Conservation (phyloP, 2,888 invertebrate species). For the Drosophila anceps region DNA sequence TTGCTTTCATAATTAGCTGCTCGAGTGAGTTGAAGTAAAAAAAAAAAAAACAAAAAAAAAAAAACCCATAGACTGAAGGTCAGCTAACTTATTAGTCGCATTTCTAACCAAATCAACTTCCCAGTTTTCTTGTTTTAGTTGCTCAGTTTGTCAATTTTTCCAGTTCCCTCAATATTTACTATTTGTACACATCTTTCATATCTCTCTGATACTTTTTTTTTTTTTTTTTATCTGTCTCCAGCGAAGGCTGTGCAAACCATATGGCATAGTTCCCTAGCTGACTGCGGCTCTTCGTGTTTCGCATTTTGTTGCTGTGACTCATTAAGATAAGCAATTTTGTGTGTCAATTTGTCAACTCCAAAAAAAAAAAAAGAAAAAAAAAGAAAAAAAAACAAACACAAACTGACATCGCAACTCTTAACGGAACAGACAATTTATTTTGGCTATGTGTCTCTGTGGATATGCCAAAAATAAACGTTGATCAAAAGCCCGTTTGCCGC, state of each 20-base stretch:
- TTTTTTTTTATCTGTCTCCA: constrained; percentile 15
- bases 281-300: constrained; percentile 2
- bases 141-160: constrained; percentile 12
- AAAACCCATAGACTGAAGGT: constrained; percentile 19
- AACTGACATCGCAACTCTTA: constrained; percentile 24
- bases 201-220: constrained; percentile 18
- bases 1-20: constrained; percentile 26
- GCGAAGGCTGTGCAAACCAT: constrained; percentile 43
- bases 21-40: constrained; percentile 16
- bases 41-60: not conserved
- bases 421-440: constrained; percentile 33
- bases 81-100: constrained; percentile 6
- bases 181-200: constrained; percentile 26
- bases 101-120: constrained; percentile 12
- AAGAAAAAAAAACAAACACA: constrained; percentile 3
- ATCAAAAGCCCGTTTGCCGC: constrained; percentile 53
- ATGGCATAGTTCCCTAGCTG: constrained; percentile 44
- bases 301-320: constrained; percentile 50
- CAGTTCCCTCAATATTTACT: constrained; percentile 15
- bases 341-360: constrained; percentile 73
- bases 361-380: constrained; percentile 4
- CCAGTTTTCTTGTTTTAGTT: not conserved
- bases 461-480: constrained; percentile 42
- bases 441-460: constrained; percentile 24
- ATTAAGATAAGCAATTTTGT: constrained; percentile 73